Evolutionary conservation across 2,888 invertebrate genomes (phyloP).

Genomic region (Drosophila greeni): DNA sequence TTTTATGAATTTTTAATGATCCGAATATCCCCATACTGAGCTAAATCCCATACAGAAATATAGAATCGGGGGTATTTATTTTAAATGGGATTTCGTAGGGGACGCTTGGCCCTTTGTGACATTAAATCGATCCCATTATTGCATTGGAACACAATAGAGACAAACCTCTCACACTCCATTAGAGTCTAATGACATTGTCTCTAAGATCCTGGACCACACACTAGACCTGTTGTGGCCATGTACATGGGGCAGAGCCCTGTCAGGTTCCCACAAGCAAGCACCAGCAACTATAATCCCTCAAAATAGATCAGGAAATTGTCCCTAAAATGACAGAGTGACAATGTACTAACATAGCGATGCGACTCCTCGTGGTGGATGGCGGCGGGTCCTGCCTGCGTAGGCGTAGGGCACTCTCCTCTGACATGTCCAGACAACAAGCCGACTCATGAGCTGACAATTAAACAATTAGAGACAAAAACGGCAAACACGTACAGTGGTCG

Average conservation of each 20-base stretch:
- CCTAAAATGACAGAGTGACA: conserved; percentile 58
- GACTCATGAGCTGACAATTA: conserved; percentile 69
- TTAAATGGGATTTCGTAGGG: not conserved
- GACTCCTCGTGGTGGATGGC: not conserved
- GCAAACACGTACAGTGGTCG: conserved; percentile 57
- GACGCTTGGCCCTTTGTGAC: not conserved
- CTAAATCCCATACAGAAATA: too few species aligned
- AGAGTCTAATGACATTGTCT: conserved; percentile 36
- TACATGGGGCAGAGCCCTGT: conserved; percentile 23
- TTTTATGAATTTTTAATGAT: not conserved
- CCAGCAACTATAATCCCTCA: conserved; percentile 55
- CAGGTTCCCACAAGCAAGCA: conserved; percentile 50
- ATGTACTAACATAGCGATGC: conserved; percentile 38
- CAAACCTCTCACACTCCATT: conserved; percentile 52
- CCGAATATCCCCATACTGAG: too few species aligned
- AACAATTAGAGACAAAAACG: conserved; percentile 74
- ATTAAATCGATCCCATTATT: conserved; percentile 16
- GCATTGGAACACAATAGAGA: conserved; percentile 4
- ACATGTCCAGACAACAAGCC: conserved; percentile 39
- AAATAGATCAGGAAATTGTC: conserved; percentile 47
- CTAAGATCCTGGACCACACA: conserved; percentile 56
- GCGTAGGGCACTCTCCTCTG: conserved; percentile 19
- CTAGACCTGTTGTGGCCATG: conserved; percentile 35
- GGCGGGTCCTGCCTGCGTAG: conserved; percentile 10
- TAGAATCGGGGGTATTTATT: too few species aligned